Evolutionary conservation across 2,888 invertebrate species (phyloP).

Genomic region (Drosophila anomalata): DNA sequence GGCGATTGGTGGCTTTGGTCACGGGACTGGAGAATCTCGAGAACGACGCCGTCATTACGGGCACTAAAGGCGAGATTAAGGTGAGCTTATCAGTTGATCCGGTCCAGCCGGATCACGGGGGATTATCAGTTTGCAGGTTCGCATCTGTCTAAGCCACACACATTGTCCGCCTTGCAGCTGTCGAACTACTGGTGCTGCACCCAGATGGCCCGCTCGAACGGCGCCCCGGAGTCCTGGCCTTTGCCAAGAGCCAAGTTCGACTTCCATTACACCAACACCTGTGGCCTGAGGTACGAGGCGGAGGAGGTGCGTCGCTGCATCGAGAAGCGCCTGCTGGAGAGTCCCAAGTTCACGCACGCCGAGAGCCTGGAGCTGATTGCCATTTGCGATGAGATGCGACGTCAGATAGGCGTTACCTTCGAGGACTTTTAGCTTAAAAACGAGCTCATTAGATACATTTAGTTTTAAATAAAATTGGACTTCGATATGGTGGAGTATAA

Average conservation of each 20-base stretch:
- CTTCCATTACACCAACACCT: constrained; percentile 88
- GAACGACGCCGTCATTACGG: constrained; percentile 81
- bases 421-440: constrained; percentile 62
- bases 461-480: background rate
- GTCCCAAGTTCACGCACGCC: constrained; percentile 87
- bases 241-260: constrained; percentile 86
- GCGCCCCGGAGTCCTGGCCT: constrained; percentile 86
- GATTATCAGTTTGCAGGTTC: constrained; percentile 7
- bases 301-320: constrained; percentile 90
- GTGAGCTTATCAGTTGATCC: constrained; percentile 57
- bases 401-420: constrained; percentile 87
- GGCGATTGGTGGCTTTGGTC: constrained; percentile 73
- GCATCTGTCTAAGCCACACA: constrained; percentile 5
- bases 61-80: constrained; percentile 82
- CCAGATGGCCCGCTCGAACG: constrained; percentile 86
- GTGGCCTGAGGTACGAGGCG: constrained; percentile 90
- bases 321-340: constrained; percentile 87
- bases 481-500: background rate
- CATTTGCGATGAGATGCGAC: constrained; percentile 88
- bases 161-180: constrained; percentile 79
- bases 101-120: constrained; percentile 3
- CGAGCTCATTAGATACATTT: background rate
- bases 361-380: constrained; percentile 88
- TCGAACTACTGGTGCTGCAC: constrained; percentile 83
- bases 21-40: constrained; percentile 68